Evolutionary conservation across 1,140 invertebrate genomes (phyloP).

Genomic region (Dysdera silvatica): DNA sequence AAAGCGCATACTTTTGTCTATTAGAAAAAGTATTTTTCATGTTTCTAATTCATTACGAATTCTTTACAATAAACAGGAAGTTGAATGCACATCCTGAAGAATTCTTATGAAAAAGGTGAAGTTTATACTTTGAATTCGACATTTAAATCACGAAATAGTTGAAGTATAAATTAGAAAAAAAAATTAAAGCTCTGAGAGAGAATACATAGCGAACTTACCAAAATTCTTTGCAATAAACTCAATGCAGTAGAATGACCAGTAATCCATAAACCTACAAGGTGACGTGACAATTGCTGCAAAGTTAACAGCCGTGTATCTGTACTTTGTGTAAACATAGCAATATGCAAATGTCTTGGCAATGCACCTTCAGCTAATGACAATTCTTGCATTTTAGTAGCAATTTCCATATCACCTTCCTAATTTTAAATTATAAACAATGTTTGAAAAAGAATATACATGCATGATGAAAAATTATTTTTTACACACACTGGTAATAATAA

Average conservation of each 20-base stretch:
- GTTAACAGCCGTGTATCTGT: conserved; percentile 64
- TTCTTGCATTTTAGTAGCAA: conserved; percentile 90
- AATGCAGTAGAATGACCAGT: conserved; percentile 87
- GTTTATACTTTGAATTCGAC: not conserved
- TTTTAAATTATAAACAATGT: no score
- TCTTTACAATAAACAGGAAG: not conserved
- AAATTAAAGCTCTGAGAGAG: not conserved
- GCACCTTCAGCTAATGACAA: conserved; percentile 95
- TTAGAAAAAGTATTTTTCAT: not conserved
- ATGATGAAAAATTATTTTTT: no score
- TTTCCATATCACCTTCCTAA: conserved; percentile 76
- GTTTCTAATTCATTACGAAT: not conserved
- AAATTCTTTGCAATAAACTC: conserved; percentile 74
- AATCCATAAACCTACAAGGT: conserved; percentile 95
- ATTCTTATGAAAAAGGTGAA: conserved; percentile 4
- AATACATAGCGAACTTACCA: conserved; percentile 55
- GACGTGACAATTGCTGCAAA: conserved; percentile 79
- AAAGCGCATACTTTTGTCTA: not conserved
- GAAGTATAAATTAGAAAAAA: not conserved
- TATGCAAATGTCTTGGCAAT: conserved; percentile 81
- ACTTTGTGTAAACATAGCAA: conserved; percentile 79
- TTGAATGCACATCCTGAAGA: not conserved
- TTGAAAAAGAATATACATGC: no score
- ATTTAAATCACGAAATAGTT: not conserved
- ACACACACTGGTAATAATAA: no score